phyloP scores from a whole-genome alignment of 2,888 invertebrate species.

The Syritta pipiens region DNA sequence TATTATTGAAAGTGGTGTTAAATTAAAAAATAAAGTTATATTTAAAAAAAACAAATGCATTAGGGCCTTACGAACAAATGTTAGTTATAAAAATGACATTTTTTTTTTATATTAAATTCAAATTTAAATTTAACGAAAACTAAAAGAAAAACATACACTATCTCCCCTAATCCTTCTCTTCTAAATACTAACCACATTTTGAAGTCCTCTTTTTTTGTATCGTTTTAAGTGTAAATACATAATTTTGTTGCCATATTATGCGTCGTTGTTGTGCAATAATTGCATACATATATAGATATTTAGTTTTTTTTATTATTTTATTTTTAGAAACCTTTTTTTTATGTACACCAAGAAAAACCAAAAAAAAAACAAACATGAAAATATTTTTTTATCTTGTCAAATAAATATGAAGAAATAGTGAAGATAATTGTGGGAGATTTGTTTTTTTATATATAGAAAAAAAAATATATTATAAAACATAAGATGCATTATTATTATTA shows the following conservation, averaged over 20 bases:
- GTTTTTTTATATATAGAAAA: conserved; percentile 53
- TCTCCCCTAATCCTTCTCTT: conserved; percentile 56
- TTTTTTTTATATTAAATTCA: conserved; percentile 28
- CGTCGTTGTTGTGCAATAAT: conserved; percentile 50
- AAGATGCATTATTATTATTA: conserved; percentile 64
- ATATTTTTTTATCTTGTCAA: conserved; percentile 40
- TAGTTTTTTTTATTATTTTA: conserved; percentile 43
- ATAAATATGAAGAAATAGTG: conserved; percentile 22
- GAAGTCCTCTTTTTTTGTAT: background rate
- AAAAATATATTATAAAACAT: conserved; percentile 57
- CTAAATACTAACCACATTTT: too few relatives aligned
- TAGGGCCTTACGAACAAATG: conserved; percentile 71
- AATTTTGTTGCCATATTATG: conserved; percentile 42
- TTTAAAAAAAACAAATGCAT: conserved; percentile 63
- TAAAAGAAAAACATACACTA: conserved; percentile 24
- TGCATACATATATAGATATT: conserved; percentile 28
- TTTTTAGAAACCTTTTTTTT: conserved; percentile 35
- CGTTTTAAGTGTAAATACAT: conserved; percentile 50
- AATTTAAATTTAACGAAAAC: conserved; percentile 25
- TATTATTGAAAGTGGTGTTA: conserved; percentile 56
- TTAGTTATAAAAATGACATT: conserved; percentile 70
- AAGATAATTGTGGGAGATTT: conserved; percentile 63
- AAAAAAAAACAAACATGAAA: conserved; percentile 14
- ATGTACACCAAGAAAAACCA: conserved; percentile 24
- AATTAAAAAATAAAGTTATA: conserved; percentile 38